Evolutionary conservation across 2,113 vertebrate species (phyloP).

Genomic region (Podarcis raffonei): DNA sequence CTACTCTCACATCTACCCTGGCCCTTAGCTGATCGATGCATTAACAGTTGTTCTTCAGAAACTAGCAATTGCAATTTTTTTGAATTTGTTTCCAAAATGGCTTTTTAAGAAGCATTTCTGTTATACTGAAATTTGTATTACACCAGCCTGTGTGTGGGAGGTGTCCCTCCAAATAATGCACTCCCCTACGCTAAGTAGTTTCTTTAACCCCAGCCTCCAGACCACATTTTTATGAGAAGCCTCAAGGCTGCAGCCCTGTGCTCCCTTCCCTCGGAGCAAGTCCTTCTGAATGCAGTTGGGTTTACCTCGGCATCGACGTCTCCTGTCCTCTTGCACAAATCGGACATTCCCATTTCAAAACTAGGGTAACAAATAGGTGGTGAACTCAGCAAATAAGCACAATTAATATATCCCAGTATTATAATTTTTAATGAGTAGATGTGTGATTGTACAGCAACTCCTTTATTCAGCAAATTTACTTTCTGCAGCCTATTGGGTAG

Average conservation of each 20-base stretch:
- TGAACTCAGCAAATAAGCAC: neutral
- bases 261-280: neutral
- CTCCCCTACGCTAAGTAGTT: neutral
- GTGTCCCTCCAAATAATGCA: neutral
- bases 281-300: neutral
- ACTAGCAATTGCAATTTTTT: neutral
- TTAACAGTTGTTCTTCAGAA: neutral
- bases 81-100: neutral
- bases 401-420: conserved; percentile 30
- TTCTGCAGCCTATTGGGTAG: conserved; percentile 38
- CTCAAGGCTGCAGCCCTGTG: neutral
- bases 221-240: neutral
- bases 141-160: neutral
- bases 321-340: neutral
- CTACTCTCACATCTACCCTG: neutral
- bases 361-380: neutral
- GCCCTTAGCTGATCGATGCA: neutral
- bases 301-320: neutral
- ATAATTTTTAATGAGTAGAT: conserved; percentile 25
- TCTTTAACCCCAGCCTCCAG: neutral
- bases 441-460: conserved; percentile 40
- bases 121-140: neutral
- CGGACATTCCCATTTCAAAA: neutral
- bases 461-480: conserved; percentile 46
- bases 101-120: neutral